phyloP scores from a whole-genome alignment of 2,113 vertebrate genomes.

The Connochaetes taurinus region DNA sequence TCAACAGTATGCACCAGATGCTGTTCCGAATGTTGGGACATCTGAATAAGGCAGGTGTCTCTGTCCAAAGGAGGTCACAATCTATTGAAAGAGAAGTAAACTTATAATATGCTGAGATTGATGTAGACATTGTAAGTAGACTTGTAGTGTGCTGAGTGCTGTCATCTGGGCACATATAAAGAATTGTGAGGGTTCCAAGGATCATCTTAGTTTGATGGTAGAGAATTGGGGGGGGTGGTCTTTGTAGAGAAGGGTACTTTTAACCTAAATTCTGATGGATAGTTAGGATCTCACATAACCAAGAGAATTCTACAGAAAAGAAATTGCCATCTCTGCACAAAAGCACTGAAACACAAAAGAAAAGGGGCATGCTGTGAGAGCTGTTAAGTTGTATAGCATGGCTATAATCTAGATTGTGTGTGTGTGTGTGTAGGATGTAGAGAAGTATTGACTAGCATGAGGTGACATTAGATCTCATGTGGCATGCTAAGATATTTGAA shows the following conservation, averaged over 20 bases:
- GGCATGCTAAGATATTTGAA: not conserved
- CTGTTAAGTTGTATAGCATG: not conserved
- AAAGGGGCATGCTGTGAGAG: accelerated
- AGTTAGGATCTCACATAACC: not conserved
- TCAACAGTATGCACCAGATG: not conserved
- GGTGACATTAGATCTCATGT: not conserved
- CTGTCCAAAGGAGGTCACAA: not conserved
- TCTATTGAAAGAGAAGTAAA: not conserved
- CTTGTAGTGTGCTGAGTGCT: not conserved
- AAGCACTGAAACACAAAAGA: not conserved
- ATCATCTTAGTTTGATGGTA: not conserved
- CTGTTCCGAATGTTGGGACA: not conserved
- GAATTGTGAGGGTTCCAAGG: not conserved
- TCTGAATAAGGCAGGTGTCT: not conserved
- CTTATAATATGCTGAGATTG: not conserved
- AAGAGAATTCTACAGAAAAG: not conserved
- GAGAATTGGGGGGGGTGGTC: not conserved
- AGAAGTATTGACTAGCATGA: not conserved
- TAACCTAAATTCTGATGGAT: not conserved
- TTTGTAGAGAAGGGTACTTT: not conserved
- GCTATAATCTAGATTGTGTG: not conserved
- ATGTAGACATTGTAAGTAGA: not conserved
- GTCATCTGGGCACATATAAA: not conserved
- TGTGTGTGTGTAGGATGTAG: not conserved
- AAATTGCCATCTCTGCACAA: not conserved